Evolutionary conservation across 2,888 invertebrate species (phyloP), one percentile per base, ranked within the genome.

Genomic region (Tachina fera): DNA sequence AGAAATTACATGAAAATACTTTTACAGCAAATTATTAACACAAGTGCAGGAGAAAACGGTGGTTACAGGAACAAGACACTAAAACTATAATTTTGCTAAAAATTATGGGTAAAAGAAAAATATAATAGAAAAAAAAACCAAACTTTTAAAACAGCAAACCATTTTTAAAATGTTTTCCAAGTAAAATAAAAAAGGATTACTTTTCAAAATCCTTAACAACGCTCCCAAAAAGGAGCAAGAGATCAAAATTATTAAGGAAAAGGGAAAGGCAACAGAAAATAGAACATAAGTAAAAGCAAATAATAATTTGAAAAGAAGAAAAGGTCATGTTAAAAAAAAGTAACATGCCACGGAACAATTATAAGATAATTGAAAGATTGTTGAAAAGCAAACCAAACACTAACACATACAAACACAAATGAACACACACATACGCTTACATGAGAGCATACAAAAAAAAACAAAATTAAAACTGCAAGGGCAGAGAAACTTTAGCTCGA

Each of bases 321-420:
- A 83, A 71, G 83, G 83, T 83, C 65, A 60, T 72, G 71, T 77
- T 77, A 39, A 41, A 39, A 51, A 58, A 65, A 76, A 79, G 75
- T 67, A 71, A 79, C 75, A 79, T 72, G 83, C 86, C 75, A 83
- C 49, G 75, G 41, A 85, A 75, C 82, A 78, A 85, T 85, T 85
- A 78, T 47, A 83, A 83, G 83, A 83, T 72, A 86, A 86, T 83
- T 83, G 77, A 83, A 83, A 83, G 72, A 79, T 79, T 77, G 63
- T 77, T 71, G 56, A 71, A 60, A 72, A 71, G 41, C n/a, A 76
- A 75, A 82, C 61, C 49, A 49, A 39, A 39, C 39, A 75, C 14
- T 4, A 2, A 31, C 31, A 31, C 4, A 31, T 31, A 47, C 39
- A 47, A 31, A 31, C 14, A 13, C 16, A 45, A 8, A 14, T 9